These are phyloP conservation scores for Diorhabda carinulata DNA, from an alignment of 1,140 invertebrate species.

Conservation along the genomic window DNA sequence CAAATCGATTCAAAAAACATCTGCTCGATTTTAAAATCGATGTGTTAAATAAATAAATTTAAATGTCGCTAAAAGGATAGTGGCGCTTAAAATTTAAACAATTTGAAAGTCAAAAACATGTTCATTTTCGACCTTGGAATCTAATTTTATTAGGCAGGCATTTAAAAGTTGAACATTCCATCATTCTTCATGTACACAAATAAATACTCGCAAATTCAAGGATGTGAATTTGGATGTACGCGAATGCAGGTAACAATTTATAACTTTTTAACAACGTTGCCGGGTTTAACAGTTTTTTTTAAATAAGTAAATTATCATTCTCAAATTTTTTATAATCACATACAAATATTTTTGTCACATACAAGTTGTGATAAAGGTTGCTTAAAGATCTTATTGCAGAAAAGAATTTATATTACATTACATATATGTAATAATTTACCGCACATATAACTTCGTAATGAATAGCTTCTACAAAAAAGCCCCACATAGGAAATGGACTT, in stretches of 20 bases:
- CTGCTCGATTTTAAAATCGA: no score
- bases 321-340: no score
- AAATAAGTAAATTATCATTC: not conserved
- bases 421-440: no score
- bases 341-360: no score
- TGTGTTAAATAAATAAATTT: no score
- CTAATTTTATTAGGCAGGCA: not conserved
- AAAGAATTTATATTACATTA: no score
- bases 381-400: no score
- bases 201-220: conserved; percentile 5
- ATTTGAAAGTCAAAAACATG: not conserved
- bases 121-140: not conserved
- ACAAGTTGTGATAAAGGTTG: no score
- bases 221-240: not conserved
- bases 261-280: not conserved
- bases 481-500: not conserved
- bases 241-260: not conserved
- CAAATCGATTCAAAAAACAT: no score
- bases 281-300: not conserved
- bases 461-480: not conserved
- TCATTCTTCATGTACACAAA: conserved; percentile 6
- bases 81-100: not conserved
- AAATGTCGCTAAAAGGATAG: no score
- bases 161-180: conserved; percentile 7
- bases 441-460: not conserved